Base-by-base conservation (phyloP, 2,113 vertebrate species). In the Echinops telfairi region DNA sequence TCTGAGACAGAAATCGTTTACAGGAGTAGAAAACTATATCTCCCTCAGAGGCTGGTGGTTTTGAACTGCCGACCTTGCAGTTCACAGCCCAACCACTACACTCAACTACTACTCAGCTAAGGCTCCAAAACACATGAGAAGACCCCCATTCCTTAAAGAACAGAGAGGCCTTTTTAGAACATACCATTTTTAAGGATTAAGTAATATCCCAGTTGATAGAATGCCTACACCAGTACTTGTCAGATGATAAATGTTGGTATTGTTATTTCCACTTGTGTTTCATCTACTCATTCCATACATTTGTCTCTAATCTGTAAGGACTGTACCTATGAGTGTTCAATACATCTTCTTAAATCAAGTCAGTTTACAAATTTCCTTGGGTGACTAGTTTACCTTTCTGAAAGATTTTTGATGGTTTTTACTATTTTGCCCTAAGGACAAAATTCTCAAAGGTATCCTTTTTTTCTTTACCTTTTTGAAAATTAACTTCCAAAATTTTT, bases 101-200 rank as follows among this genome's bases (percentile, higher is more conserved):
- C 47, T 53, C 47, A 53, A 53, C 12, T 53, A 53, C 47, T 14
- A 53, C 47, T 53, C 10, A 14, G 47, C 47, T 53, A 53, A 53
- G 47, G 47, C 47, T 53, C 12, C 10, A 11, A 11, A 53, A 14
- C 47, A 53, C 47, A 53, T 14, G 43, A 47, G 43, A 53, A 53
- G 47, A 53, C 47, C 47, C 47, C 10, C 47, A 83, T 83, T 71
- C 29, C 38, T 31, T 7, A 60, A 38, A 90, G 58, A 43, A 47
- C 70, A 29, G 31, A 22, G 76, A 76, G 64, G 53, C 58, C 11
- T 81, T 64, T 86, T 86, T 64, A 70, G 25, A 33, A 40, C 88
- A 68, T 60, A 71, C 15, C 33, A 36, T 91, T 94, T 84, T 38
- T 79, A 89, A 76, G 68, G 40, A 81, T 88, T 83, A 87, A 92